phyloP scores from a whole-genome alignment of 1,140 invertebrate species.

The Subanguina moxae region DNA sequence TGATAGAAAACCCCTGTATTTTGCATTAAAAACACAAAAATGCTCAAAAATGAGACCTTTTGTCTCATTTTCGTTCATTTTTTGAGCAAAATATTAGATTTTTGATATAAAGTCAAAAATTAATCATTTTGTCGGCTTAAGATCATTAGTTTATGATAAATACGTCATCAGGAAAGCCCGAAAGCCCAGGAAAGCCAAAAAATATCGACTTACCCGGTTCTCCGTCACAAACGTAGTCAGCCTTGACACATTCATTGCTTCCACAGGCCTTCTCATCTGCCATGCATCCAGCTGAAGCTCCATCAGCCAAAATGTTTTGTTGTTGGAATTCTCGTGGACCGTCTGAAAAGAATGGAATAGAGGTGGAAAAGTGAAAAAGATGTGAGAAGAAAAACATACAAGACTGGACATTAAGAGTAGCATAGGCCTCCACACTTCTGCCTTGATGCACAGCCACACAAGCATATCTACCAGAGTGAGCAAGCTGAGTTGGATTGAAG shows the following conservation, averaged over 20 bases:
- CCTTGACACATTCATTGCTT: constrained; percentile 83
- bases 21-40: too few relatives aligned
- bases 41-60: too few relatives aligned
- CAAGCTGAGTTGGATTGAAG: constrained; percentile 31
- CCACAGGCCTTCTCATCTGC: constrained; percentile 79
- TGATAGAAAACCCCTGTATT: too few relatives aligned
- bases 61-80: too few relatives aligned
- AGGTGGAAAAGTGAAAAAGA: background rate
- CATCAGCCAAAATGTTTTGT: constrained; percentile 9
- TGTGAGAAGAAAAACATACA: constrained; percentile 46
- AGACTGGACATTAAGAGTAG: constrained; percentile 47
- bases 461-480: constrained; percentile 47
- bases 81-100: too few relatives aligned
- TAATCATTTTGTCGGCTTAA: too few relatives aligned
- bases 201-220: constrained; percentile 53
- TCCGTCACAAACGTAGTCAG: constrained; percentile 75
- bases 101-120: too few relatives aligned
- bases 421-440: constrained; percentile 53
- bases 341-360: constrained; percentile 37
- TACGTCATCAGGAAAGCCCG: too few relatives aligned
- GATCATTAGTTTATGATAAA: too few relatives aligned
- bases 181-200: too few relatives aligned
- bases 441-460: constrained; percentile 56
- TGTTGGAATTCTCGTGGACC: constrained; percentile 54
- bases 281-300: constrained; percentile 63